phyloP scores from a whole-genome alignment of 2,888 invertebrate species.

The Synergus umbraculus region DNA sequence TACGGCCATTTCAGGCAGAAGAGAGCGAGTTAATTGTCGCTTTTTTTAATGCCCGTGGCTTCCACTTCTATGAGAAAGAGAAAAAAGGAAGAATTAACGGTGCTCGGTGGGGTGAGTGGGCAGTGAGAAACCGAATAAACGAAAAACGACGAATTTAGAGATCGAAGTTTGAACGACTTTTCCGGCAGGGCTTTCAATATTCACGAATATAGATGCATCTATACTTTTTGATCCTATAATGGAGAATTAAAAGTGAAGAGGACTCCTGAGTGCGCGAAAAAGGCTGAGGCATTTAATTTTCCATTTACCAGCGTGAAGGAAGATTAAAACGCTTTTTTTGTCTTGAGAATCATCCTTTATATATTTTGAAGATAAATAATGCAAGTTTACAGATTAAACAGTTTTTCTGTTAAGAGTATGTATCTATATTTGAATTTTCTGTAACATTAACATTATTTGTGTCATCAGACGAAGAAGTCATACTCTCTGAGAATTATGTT shows the following conservation, averaged over 20 bases:
- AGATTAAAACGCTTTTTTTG: too few relatives aligned
- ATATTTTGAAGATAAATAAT: neutral
- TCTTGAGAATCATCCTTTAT: neutral
- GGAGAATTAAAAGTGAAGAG: conserved; percentile 23
- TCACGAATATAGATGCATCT: neutral
- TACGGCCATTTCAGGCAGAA: conserved; percentile 36
- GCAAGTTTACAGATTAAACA: too few relatives aligned
- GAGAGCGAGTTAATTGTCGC: conserved; percentile 39
- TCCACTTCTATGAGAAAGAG: conserved; percentile 16
- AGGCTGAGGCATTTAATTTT: conserved; percentile 16
- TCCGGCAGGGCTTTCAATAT: conserved; percentile 33
- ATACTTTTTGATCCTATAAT: conserved; percentile 10
- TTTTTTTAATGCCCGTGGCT: conserved; percentile 32
- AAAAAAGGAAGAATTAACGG: conserved; percentile 1
- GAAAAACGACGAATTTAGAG: conserved; percentile 30
- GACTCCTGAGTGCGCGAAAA: conserved; percentile 1
- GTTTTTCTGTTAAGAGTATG: too few relatives aligned
- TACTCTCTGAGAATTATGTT: conserved; percentile 10
- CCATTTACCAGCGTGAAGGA: neutral
- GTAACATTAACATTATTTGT: conserved; percentile 8
- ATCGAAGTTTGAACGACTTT: conserved; percentile 36
- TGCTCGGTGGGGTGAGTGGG: conserved; percentile 3
- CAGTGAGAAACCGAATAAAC: conserved; percentile 14
- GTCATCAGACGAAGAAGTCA: conserved; percentile 14
- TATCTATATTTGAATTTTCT: neutral